Evolutionary conservation across 35 echinoderm and acorn worm genomes (phyloP).

Genomic region (Eucidaris tribuloides): DNA sequence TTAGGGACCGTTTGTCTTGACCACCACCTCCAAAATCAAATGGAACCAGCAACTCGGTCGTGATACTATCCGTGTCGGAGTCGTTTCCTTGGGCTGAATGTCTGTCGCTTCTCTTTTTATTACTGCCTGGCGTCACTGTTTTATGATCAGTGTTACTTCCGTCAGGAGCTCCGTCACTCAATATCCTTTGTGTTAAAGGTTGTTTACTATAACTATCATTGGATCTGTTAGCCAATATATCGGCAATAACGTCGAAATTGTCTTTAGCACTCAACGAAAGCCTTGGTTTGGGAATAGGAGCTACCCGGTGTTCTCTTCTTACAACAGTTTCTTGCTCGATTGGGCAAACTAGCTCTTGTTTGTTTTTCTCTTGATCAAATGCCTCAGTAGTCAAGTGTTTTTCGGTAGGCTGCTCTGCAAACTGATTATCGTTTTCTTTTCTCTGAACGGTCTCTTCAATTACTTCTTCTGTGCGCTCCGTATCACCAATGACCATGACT

Average conservation of each 20-base stretch:
- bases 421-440: conserved; percentile 1
- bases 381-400: background rate
- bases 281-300: conserved; percentile 22
- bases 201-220: conserved; percentile 1
- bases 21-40: background rate
- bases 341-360: conserved; percentile 25
- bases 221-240: conserved; percentile 4
- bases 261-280: conserved; percentile 9
- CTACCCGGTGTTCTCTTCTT: background rate
- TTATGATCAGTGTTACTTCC: background rate
- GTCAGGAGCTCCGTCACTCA: background rate
- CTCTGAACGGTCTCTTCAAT: conserved; percentile 1
- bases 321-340: background rate
- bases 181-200: background rate
- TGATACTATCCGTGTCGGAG: background rate
- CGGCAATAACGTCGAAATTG: conserved; percentile 19
- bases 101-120: background rate
- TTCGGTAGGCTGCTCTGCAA: background rate
- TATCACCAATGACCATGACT: background rate
- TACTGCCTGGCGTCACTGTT: background rate
- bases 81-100: background rate
- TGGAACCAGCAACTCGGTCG: conserved; percentile 3
- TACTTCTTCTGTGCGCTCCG: conserved; percentile 5
- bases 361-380: conserved; percentile 14
- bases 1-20: background rate